A percentile compares a stretch with the other conserved stretches of the same genome.
These are phyloP conservation scores for Amblyopsis hoosieri DNA, from an alignment of 2,797 vertebrate genomes.

Conservation along the genomic window DNA sequence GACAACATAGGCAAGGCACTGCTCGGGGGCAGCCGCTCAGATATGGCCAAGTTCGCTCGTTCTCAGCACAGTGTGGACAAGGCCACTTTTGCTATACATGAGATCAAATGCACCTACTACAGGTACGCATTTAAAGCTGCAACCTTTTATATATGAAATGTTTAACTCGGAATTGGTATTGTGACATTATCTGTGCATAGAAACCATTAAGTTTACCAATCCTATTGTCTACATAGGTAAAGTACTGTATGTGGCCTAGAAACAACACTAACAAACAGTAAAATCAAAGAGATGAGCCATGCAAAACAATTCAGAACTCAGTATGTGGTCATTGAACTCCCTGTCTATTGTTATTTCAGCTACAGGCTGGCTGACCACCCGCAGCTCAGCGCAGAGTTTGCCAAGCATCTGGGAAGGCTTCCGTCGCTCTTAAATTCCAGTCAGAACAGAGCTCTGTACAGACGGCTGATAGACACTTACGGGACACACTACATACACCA, in stretches of 20 bases:
- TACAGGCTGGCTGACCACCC: conserved; percentile 78
- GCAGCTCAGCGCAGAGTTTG: conserved; percentile 80
- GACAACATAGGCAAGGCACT: conserved; percentile 65
- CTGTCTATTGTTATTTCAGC: conserved; percentile 69
- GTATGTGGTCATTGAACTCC: conserved; percentile 10
- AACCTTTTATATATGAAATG: too few relatives aligned
- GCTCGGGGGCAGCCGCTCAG: conserved; percentile 77
- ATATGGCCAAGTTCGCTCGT: conserved; percentile 78
- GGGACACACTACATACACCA: conserved; percentile 87
- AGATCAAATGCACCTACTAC: conserved; percentile 80
- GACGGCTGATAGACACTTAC: conserved; percentile 79
- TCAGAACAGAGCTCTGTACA: conserved; percentile 68
- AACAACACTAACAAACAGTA: not conserved
- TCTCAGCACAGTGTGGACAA: conserved; percentile 78
- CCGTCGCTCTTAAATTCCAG: conserved; percentile 62
- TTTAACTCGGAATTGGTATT: not conserved
- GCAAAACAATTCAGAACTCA: not conserved
- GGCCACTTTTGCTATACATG: conserved; percentile 79
- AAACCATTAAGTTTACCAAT: too few relatives aligned
- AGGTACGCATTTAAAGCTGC: conserved; percentile 58
- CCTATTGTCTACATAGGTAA: not conserved
- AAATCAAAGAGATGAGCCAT: not conserved
- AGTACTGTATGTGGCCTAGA: not conserved
- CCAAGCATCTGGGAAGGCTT: conserved; percentile 73
- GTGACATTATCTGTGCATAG: not conserved